Base-by-base conservation (phyloP, 2,888 invertebrate species). In the Archaeoteleia sp. region DNA sequence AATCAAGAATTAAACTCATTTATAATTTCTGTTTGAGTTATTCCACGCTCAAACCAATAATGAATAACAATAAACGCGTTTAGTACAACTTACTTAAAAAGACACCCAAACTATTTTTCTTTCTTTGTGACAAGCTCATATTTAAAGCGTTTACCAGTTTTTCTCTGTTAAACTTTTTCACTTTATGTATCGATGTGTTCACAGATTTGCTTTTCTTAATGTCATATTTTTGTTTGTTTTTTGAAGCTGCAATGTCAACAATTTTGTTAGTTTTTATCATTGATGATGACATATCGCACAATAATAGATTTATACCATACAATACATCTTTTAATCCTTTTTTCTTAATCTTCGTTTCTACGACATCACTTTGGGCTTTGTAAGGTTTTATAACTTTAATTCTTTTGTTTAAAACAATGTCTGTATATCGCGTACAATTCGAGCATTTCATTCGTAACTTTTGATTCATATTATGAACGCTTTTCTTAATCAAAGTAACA, bases 291-390 rank as follows among this genome's bases (percentile, higher is more conserved):
- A 27, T 60, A 30, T 25, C 20, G 1, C 13, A 10, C 12, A n/a
- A 15, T n/a, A 77, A 71, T 66, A 81, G 55, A 54, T 84, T 85
- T 42, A 87, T 80, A 32, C 87, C 87, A 53, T 86, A 86, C 46
- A 83, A 86, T 74, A 78, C 85, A 63, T 87, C 86, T 66, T 79
- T 86, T 9, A 72, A 78, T 39, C 74, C 73, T 60, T 79, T 86
- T 45, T 80, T 82, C 42, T 78, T 82, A 15, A 69, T 76, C 0
- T 66, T 70, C 15, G 37, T 8, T 29, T 40, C 54, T 34, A 29
- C 13, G 10, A 17, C n/a, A 7, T 17, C 20, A 35, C 12, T 10
- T 13, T 25, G 23, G 4, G 45, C 27, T 20, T 62, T 7, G 3
- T 54, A 6, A 9, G 1, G 13, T 8, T 48, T 57, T 1, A 55